Conservation (phyloP, 2,113 vertebrate species). For the Dendropsophus ebraccatus region DNA sequence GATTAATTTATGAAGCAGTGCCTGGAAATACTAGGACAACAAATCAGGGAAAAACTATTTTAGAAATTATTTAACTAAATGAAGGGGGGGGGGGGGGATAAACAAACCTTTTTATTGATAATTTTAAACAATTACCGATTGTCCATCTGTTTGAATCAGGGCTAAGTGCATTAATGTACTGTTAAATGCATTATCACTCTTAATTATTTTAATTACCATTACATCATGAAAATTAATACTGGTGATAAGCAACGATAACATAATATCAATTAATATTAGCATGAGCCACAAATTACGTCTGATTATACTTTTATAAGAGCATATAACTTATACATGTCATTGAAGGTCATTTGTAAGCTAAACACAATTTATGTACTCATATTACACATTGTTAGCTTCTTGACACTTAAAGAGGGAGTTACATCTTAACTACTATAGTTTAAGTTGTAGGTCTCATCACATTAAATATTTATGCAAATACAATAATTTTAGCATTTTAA, state of each 20-base stretch:
- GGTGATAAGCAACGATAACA: conserved; percentile 50
- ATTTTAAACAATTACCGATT: background rate
- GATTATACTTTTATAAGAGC: background rate
- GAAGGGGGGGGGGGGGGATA: too few species aligned
- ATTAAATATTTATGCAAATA: too few species aligned
- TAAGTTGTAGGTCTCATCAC: too few species aligned
- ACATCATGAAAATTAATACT: conserved; percentile 56
- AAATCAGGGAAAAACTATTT: background rate
- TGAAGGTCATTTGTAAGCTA: conserved; percentile 33
- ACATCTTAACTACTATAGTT: too few species aligned
- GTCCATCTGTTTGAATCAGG: conserved; percentile 27
- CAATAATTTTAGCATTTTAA: too few species aligned
- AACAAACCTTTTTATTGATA: background rate
- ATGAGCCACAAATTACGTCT: conserved; percentile 1
- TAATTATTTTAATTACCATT: conserved; percentile 52
- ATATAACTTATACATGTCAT: background rate
- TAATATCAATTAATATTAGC: conserved; percentile 40
- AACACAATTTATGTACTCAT: background rate
- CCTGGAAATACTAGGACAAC: background rate
- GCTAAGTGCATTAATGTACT: conserved; percentile 29
- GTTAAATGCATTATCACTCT: conserved; percentile 56
- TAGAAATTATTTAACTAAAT: too few species aligned
- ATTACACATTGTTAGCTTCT: background rate
- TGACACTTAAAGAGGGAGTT: background rate
- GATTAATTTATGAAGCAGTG: background rate